Evolutionary conservation across 2,888 invertebrate genomes (phyloP), one percentile per base, ranked within the genome.

Genomic region (Torymus aiolomorphi): DNA sequence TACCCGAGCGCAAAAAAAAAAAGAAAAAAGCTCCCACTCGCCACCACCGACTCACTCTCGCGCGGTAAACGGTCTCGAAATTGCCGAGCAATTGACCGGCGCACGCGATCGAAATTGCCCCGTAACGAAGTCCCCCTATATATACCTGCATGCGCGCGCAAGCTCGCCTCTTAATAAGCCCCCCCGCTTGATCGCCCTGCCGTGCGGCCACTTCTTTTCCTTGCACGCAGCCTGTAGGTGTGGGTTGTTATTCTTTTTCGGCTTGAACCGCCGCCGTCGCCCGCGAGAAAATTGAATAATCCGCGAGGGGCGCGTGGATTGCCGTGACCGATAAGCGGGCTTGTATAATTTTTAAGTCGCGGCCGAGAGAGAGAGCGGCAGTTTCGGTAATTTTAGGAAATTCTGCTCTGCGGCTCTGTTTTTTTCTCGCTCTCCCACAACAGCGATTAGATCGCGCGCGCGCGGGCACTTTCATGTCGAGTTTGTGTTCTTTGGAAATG

Each of bases 21-120:
- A n/a, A n/a, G 54, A 52, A 54, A 16, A 79, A 59, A 54, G 31
- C 31, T 24, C 24, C 24, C 57, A 18, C 56, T 14, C 13, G 83
- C 80, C 84, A 84, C 82, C 83, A 5, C 31, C 5, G 0, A 31
- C 31, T 31, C 31, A 31, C n/a, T n/a, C n/a, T n/a, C n/a, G n/a
- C 81, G 80, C 82, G 85, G 84, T 86, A 86, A 87, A 87, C 84
- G 85, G 84, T 85, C 84, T 84, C 84, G 84, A 86, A 87, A 86
- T 86, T 85, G 84, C 84, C 81, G 71, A 82, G 83, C 86, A 84
- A 86, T 85, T 85, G 86, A 83, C 78, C 74, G 85, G 78, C 66
- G 81, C 89, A 89, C 89, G 89, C 89, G 86, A 89, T 88, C 87
- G 84, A 84, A 85, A 86, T 87, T 87, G 85, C 84, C 85, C 85